phyloP scores from a whole-genome alignment of 2,888 invertebrate genomes.

The Druceiella hillmani region DNA sequence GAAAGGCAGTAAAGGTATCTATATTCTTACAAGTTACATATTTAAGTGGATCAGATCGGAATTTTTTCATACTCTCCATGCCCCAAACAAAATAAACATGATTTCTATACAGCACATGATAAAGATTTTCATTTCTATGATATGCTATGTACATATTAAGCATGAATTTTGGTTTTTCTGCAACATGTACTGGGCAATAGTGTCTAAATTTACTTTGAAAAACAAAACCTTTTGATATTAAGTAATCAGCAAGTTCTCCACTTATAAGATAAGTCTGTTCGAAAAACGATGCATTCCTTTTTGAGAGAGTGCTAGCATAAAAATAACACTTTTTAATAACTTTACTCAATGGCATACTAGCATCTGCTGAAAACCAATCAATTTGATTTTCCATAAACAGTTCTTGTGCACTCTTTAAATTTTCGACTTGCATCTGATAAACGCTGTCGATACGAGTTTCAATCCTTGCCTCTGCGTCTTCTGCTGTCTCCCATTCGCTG shows the following conservation, averaged over 20 bases:
- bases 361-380: conserved; percentile 38
- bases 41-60: conserved; percentile 51
- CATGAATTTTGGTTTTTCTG: conserved; percentile 41
- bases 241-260: conserved; percentile 49
- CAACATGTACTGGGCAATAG: conserved; percentile 59
- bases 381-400: conserved; percentile 39
- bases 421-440: conserved; percentile 42
- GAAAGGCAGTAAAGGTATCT: conserved; percentile 40
- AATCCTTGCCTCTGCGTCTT: conserved; percentile 43
- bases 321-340: conserved; percentile 30
- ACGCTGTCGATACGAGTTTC: conserved; percentile 39
- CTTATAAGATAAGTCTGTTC: conserved; percentile 52
- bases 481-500: conserved; percentile 45
- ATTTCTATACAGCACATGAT: conserved; percentile 52
- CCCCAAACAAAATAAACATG: conserved; percentile 56
- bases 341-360: conserved; percentile 34
- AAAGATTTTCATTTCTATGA: conserved; percentile 39
- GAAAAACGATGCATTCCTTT: conserved; percentile 46
- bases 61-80: conserved; percentile 40
- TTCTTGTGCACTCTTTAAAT: conserved; percentile 37
- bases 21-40: conserved; percentile 43
- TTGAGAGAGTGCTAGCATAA: conserved; percentile 34
- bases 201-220: conserved; percentile 59
- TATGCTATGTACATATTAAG: conserved; percentile 44
- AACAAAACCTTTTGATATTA: conserved; percentile 54